Evolutionary conservation across 2,113 vertebrate genomes (phyloP), one percentile per base, ranked within the genome.

Genomic region (Pygoscelis antarcticus): DNA sequence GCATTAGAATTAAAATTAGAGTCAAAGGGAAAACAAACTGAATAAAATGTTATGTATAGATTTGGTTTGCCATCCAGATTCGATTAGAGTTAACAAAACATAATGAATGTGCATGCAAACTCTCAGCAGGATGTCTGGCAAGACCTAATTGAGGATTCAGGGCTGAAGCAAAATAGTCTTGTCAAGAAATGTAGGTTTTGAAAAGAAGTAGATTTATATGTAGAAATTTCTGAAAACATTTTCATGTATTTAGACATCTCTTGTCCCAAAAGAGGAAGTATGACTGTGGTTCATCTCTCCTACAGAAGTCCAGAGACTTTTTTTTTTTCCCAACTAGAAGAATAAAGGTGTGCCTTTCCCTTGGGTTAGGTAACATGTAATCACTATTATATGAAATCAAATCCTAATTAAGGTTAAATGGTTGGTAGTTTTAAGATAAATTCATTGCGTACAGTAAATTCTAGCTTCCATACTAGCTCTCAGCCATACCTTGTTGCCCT

Each of bases 361-460:
- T 57, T 61, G 26, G 30, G 29, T 91, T 95, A 83, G 18, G 54
- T 77, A 94, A 95, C 27, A 54, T 8, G 27, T 65, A 76, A 91
- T 64, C n/a, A 58, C 16, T 58, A 70, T 10, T 11, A 71, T 6
- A 64, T 9, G 29, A 93, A 93, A 87, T 82, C 27, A 76, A 83
- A 89, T 83, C 40, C n/a, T 89, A 83, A 93, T 96, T 85, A 94
- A 91, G 9, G 13, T 83, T 86, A 93, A 90, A 89, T 92, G 15
- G 32, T 44, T 82, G 47, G 6, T 52, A 89, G 44, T 52, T 91
- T 92, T 75, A 84, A 75, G 69, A 84, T 52, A 92, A 90, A 85
- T 93, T 80, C 6, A 90, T 95, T 96, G 60, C 7, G 0, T 47
- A 55, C 20, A 58, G 29, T 81, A 90, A 92, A 81, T 65, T 52